These are phyloP conservation scores for Callaeas wilsoni DNA, from an alignment of 2,113 vertebrate species.

Conservation along the genomic window DNA sequence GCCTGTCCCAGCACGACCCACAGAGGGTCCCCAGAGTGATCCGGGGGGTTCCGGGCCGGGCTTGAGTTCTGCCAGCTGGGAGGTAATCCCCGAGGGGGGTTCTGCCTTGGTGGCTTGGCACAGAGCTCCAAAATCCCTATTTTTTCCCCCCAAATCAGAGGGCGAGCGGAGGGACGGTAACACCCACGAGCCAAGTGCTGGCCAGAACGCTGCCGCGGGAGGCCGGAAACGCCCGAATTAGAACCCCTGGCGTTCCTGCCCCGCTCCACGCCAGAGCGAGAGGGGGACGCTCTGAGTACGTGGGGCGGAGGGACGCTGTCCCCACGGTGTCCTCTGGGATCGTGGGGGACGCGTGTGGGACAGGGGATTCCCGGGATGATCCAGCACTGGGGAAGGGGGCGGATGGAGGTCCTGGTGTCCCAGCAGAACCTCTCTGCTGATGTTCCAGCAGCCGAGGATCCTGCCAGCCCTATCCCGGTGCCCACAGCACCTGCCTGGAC, in stretches of 20 bases:
- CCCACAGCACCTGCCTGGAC: background rate
- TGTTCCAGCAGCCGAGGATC: background rate
- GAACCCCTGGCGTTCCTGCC: background rate
- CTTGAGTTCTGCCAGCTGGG: background rate
- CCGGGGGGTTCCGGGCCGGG: background rate
- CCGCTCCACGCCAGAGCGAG: rapidly evolving
- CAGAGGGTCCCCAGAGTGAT: background rate
- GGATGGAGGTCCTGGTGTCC: rapidly evolving
- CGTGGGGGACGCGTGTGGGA: rapidly evolving
- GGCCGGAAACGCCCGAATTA: background rate
- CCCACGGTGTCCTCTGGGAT: rapidly evolving
- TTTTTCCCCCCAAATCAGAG: background rate
- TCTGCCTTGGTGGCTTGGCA: background rate
- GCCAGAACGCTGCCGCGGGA: background rate
- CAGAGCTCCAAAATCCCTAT: background rate
- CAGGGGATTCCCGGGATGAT: rapidly evolving
- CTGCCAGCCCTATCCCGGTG: background rate
- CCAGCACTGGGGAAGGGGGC: rapidly evolving
- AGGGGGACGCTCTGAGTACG: rapidly evolving
- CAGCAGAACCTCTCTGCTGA: rapidly evolving
- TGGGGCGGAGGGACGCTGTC: rapidly evolving
- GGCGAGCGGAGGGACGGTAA: background rate
- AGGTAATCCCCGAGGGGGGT: too few relatives aligned
- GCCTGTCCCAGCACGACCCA: background rate
- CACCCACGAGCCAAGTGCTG: background rate